phyloP scores from a whole-genome alignment of 2,888 invertebrate genomes.

The Dasysyrphus albostriatus region DNA sequence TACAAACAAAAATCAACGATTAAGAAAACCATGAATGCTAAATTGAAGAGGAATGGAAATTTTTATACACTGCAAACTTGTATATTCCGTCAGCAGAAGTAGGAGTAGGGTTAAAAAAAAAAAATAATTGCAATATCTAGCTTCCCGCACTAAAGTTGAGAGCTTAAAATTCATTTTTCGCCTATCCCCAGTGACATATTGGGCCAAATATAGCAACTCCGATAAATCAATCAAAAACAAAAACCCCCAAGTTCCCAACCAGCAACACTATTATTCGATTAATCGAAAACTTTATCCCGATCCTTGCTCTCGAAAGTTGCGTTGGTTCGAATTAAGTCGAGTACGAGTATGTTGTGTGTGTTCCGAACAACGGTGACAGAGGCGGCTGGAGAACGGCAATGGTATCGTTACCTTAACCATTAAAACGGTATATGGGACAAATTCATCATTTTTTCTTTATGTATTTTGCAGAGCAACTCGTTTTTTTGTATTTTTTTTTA shows the following conservation, averaged over 20 bases:
- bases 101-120: background rate
- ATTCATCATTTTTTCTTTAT: slow-evolving; percentile 69
- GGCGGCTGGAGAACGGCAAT: background rate
- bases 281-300: slow-evolving; percentile 61
- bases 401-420: slow-evolving; percentile 40
- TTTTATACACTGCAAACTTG: slow-evolving; percentile 30
- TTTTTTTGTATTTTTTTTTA: slow-evolving; percentile 19
- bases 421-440: slow-evolving; percentile 58
- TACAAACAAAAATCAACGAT: slow-evolving; percentile 5
- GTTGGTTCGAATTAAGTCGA: background rate
- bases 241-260: slow-evolving; percentile 51
- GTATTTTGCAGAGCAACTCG: slow-evolving; percentile 45
- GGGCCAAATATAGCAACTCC: slow-evolving; percentile 60
- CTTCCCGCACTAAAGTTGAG: slow-evolving; percentile 20
- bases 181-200: slow-evolving; percentile 69
- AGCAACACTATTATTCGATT: slow-evolving; percentile 71
- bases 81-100: slow-evolving; percentile 10
- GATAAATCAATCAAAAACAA: slow-evolving; percentile 72
- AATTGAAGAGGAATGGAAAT: slow-evolving; percentile 26
- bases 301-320: slow-evolving; percentile 40
- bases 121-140: slow-evolving; percentile 14
- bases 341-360: background rate
- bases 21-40: slow-evolving; percentile 14
- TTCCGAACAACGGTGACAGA: background rate
- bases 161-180: slow-evolving; percentile 72